Base-by-base conservation (phyloP, 2,797 vertebrate species). In the Philypnodon macrostomus region DNA sequence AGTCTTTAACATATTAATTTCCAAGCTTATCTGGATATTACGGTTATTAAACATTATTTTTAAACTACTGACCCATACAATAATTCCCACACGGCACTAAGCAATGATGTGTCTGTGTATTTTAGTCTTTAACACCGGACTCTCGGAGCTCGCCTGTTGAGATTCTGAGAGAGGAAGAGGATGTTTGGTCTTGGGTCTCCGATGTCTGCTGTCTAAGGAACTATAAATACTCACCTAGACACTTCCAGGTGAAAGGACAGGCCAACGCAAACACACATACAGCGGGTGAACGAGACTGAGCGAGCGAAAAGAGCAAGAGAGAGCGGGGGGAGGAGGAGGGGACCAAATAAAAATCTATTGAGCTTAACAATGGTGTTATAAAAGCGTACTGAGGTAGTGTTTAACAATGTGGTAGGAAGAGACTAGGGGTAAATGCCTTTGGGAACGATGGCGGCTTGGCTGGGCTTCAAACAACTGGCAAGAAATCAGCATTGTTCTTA, bases 111-210 rank as follows among this genome's bases (percentile, higher is more conserved):
- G 1, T 5, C 13, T 10, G 32, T 34, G 13, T 47, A 24, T 47
- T 34, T 47, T 47, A 13, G 9, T 9, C 31, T 46, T 41, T 30
- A 44, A 18, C 15, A 30, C 26, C 8, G 4, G 41, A 30, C 41
- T 18, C 15, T 2, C 30, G 26, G 26, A 17, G 41, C 15, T n/a
- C n/a, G 15, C 27, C 67, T 54, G 65, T 58, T 47, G 62, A 65
- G 75, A 93, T 91, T 80, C 93, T 91, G 83, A 92, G 89, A 63
- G 90, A 93, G 80, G 92, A 97, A 86, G 89, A 95, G 79, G 92
- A 96, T 62, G 87, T 83, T 81, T 78, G 77, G 65, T 92, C 91
- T 80, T 88, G 88, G 74, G 87, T 87, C 73, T 91, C n/a, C 73
- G 78, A 79, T 74, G 84, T 91, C 87, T 84, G 70, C 77, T 85